phyloP scores from a whole-genome alignment of 2,113 vertebrate species.

The Amblyornis subalaris region DNA sequence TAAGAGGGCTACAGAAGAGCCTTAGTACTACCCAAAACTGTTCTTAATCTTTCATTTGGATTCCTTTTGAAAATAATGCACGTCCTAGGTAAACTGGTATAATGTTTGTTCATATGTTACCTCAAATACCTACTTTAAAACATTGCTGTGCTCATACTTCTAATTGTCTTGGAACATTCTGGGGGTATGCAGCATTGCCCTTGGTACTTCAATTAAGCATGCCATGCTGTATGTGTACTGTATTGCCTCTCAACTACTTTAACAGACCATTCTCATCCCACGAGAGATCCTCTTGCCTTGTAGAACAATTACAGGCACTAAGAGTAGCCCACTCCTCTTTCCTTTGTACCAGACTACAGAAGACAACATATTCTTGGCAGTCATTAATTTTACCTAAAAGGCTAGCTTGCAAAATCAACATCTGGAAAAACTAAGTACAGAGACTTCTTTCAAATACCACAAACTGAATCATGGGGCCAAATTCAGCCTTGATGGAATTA shows the following conservation, averaged over 20 bases:
- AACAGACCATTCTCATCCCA: background rate
- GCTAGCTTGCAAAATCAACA: background rate
- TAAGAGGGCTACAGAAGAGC: background rate
- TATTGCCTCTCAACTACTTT: background rate
- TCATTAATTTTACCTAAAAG: slow-evolving; percentile 10
- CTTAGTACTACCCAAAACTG: background rate
- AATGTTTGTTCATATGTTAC: background rate
- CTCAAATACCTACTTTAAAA: background rate
- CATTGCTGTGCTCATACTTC: background rate
- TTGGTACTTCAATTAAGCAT: background rate
- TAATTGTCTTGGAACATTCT: background rate
- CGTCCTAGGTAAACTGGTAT: background rate
- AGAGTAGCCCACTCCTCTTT: background rate
- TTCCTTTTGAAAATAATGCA: background rate
- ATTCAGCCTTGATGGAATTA: slow-evolving; percentile 39
- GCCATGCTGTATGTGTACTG: background rate
- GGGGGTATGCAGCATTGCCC: background rate
- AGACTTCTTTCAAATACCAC: slow-evolving; percentile 6
- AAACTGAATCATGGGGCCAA: slow-evolving; percentile 17
- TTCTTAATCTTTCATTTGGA: background rate
- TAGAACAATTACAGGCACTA: background rate
- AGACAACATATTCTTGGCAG: slow-evolving; percentile 13
- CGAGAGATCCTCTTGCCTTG: background rate
- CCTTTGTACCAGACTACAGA: slow-evolving; percentile 11
- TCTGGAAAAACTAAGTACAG: slow-evolving; percentile 38